Evolutionary conservation across 2,797 vertebrate genomes (phyloP).

Genomic region (Takifugu rubripes): DNA sequence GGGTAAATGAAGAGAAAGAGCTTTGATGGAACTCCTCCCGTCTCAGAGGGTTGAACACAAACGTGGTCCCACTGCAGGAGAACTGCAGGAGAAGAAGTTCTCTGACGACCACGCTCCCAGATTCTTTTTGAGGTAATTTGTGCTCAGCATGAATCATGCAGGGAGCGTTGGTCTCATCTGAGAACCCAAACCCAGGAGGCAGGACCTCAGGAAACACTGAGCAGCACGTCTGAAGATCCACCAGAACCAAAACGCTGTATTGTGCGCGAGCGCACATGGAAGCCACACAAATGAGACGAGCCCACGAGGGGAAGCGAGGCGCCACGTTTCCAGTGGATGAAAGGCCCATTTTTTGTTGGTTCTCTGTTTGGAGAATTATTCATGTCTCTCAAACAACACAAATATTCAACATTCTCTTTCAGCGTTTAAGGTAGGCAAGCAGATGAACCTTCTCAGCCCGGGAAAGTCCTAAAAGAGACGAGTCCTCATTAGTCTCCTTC

Average conservation of each 20-base stretch:
- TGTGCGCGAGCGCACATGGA: slow-evolving; percentile 16
- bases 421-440: slow-evolving; percentile 14
- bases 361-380: slow-evolving; percentile 47
- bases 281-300: slow-evolving; percentile 36
- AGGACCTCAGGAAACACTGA: slow-evolving; percentile 30
- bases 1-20: not conserved
- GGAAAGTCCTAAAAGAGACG: no score
- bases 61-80: slow-evolving; percentile 16
- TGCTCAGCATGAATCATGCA: slow-evolving; percentile 31
- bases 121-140: slow-evolving; percentile 58
- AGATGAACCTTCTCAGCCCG: slow-evolving; percentile 3
- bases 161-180: not conserved
- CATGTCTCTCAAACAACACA: slow-evolving; percentile 35
- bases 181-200: slow-evolving; percentile 40
- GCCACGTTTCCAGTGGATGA: slow-evolving; percentile 24
- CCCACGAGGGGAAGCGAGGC: slow-evolving; percentile 14
- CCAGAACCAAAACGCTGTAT: slow-evolving; percentile 51
- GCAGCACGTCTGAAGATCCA: slow-evolving; percentile 44
- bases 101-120: slow-evolving; percentile 43
- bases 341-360: not conserved
- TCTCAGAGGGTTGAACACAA: slow-evolving; percentile 6
- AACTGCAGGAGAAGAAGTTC: slow-evolving; percentile 25
- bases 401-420: slow-evolving; percentile 37
- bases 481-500: no score
- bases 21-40: no score